Evolutionary conservation across 2,113 vertebrate species (phyloP).

Genomic region (Microtus richardsoni): DNA sequence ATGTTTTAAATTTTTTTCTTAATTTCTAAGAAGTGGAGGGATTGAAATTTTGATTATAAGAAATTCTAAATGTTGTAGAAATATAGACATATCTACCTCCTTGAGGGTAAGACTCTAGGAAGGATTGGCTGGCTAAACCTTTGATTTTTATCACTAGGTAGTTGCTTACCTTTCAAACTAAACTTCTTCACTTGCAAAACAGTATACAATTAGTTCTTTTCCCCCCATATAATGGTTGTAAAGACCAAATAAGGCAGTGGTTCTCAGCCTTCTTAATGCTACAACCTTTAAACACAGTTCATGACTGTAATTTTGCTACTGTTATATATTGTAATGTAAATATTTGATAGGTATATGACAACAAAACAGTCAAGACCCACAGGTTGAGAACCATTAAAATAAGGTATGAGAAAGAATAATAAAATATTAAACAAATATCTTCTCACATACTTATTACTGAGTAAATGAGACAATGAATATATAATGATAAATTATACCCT

Average conservation of each 20-base stretch:
- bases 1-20: not conserved
- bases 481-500: not conserved
- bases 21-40: constrained; percentile 1
- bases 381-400: not conserved
- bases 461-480: constrained; percentile 13
- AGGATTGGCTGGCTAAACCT: not conserved
- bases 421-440: constrained; percentile 39
- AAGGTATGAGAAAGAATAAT: constrained; percentile 6
- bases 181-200: constrained; percentile 50
- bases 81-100: not conserved
- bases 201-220: not conserved
- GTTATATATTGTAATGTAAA: not conserved
- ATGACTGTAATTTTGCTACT: not conserved
- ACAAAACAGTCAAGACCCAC: not conserved
- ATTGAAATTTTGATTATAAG: not conserved
- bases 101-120: not conserved
- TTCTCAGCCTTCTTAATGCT: not conserved
- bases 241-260: not conserved
- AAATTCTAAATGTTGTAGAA: not conserved
- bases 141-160: not conserved
- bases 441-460: not conserved
- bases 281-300: not conserved
- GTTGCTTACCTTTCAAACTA: constrained; percentile 30
- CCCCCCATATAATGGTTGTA: not conserved
- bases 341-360: not conserved